Base-by-base conservation (phyloP, 2,888 invertebrate genomes). In the Tenthredo livida region DNA sequence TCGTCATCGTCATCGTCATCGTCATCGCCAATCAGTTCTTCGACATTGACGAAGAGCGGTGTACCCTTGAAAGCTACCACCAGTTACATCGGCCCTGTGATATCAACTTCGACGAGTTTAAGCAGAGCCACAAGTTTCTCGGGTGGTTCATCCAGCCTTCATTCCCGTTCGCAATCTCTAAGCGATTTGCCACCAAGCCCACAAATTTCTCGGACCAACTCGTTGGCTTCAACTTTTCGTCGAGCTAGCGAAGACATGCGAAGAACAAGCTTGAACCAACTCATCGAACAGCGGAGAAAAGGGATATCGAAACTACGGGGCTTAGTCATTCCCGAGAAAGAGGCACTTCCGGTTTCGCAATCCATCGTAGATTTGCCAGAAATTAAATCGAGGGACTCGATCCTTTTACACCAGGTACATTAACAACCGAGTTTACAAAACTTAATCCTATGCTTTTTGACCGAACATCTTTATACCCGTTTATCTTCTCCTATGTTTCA, bases 301-400 rank as follows among this genome's bases (percentile, higher is more conserved):
- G 97, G 97, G 29, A 96, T 97, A 93, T 97, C 97, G 2, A 98
- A 98, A 93, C 93, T 98, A 86, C 95, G 97, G 90, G 98, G 98
- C n/a, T 94, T 98, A 89, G 97, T 97, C 50, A 98, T 98, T 91
- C 98, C 98, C 5, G 98, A 98, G 90, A 95, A 95, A 86, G 94
- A 95, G 17, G 93, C 94, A 37, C 94, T 95, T 87, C 92, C 94
- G 3, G 87, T 93, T 86, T 89, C 93, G 84, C 95, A 96, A 29
- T 95, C 96, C 58, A 95, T 96, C 83, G 94, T 96, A 77, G 97
- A 97, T 93, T 94, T 98, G 90, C 97, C 98, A 0, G 97, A 97
- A 94, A 98, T 98, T 84, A 97, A 96, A 93, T 97, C 97, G 89
- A 95, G 95, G 88, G 96, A 96, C 90, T 95, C 95, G 50, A 92